These are phyloP conservation scores for Elymnias hypermnestra DNA, from an alignment of 1,140 invertebrate genomes.

Conservation along the genomic window DNA sequence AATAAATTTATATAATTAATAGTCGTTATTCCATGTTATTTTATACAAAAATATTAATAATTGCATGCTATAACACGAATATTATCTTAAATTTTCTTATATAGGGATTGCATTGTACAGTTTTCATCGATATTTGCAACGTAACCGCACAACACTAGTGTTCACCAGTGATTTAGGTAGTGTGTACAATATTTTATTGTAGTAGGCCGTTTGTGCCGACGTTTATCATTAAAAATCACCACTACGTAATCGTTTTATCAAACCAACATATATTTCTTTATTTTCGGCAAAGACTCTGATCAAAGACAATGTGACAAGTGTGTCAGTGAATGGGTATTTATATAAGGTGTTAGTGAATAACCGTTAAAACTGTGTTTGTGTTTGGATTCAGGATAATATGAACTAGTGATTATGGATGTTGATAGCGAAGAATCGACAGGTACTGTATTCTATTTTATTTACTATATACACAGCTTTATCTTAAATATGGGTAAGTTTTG, in stretches of 20 bases:
- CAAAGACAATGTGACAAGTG: slow-evolving; percentile 4
- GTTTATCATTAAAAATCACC: slow-evolving; percentile 17
- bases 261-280: neutral
- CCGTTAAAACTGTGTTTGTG: neutral
- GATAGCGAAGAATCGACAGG: slow-evolving; percentile 18
- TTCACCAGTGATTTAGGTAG: slow-evolving; percentile 12
- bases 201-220: neutral
- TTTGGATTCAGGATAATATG: neutral
- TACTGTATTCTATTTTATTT: neutral
- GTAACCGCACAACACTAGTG: no score
- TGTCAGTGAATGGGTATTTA: neutral
- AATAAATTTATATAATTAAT: no score
- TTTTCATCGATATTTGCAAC: no score
- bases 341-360: neutral
- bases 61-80: no score
- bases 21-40: no score
- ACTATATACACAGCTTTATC: neutral
- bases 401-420: slow-evolving; percentile 22
- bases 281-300: slow-evolving; percentile 3
- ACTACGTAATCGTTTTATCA: neutral
- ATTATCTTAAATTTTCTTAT: no score
- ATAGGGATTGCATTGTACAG: no score
- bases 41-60: no score
- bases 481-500: no score
- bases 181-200: neutral